These are phyloP conservation scores for Palaemon carinicauda DNA, from an alignment of 1,140 invertebrate species.

Conservation along the genomic window DNA sequence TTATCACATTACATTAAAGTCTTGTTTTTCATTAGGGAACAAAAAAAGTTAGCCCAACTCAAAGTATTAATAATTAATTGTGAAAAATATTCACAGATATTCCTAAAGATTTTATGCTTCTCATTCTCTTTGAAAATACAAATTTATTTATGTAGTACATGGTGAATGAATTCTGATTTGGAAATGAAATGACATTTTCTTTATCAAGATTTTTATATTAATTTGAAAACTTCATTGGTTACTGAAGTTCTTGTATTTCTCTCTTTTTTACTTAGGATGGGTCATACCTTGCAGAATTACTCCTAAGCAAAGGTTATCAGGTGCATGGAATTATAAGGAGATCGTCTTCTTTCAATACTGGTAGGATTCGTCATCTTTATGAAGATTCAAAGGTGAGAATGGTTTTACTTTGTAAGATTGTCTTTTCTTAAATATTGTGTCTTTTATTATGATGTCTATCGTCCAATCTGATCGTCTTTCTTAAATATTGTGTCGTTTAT, in stretches of 20 bases:
- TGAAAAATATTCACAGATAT: background rate
- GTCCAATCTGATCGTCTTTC: too few relatives aligned
- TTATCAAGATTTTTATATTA: background rate
- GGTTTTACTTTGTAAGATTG: slow-evolving; percentile 3
- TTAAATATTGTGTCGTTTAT: too few relatives aligned
- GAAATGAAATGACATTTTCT: too few relatives aligned
- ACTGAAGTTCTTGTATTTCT: background rate
- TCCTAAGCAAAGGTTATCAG: slow-evolving; percentile 93
- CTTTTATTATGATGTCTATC: too few relatives aligned
- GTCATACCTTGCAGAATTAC: slow-evolving; percentile 96
- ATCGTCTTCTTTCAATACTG: slow-evolving; percentile 96
- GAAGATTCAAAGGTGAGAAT: slow-evolving; percentile 83
- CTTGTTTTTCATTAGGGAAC: too few relatives aligned
- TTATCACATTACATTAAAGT: too few relatives aligned
- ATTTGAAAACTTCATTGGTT: background rate
- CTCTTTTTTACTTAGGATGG: slow-evolving; percentile 82
- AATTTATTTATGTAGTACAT: too few relatives aligned
- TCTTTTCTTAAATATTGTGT: background rate
- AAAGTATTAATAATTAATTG: background rate
- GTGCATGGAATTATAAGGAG: slow-evolving; percentile 96
- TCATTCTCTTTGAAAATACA: too few relatives aligned
- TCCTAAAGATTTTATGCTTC: background rate
- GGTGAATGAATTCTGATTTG: too few relatives aligned
- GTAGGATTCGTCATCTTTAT: slow-evolving; percentile 95
- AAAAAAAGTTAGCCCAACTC: too few relatives aligned